phyloP scores from a whole-genome alignment of 2,888 invertebrate genomes.

The Carcina quercana region DNA sequence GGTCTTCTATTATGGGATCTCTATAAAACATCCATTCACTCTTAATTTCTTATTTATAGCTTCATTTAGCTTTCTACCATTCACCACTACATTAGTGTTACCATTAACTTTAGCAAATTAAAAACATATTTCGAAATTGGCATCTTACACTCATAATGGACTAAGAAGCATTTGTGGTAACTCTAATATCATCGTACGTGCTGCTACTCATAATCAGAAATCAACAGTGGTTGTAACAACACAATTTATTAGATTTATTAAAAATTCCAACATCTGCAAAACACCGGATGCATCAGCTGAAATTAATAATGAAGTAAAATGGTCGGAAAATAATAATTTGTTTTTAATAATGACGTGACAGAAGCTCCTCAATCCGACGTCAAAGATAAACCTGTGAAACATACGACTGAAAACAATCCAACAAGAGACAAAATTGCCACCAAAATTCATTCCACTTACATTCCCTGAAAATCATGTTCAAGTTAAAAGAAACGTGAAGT shows the following conservation, averaged over 20 bases:
- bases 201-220: no score
- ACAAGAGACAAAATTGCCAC: slow-evolving; percentile 45
- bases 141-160: no score
- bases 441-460: slow-evolving; percentile 71
- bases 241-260: slow-evolving; percentile 12
- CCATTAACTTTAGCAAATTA: neutral
- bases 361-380: slow-evolving; percentile 67
- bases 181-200: no score
- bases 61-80: neutral
- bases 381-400: slow-evolving; percentile 60
- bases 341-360: slow-evolving; percentile 60
- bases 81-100: neutral
- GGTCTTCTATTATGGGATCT: slow-evolving; percentile 81
- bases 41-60: slow-evolving; percentile 32
- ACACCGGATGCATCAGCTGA: slow-evolving; percentile 66
- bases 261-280: slow-evolving; percentile 65
- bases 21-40: slow-evolving; percentile 66
- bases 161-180: no score
- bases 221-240: neutral
- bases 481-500: slow-evolving; percentile 57
- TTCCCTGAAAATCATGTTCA: slow-evolving; percentile 60
- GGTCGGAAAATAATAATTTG: slow-evolving; percentile 33
- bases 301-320: slow-evolving; percentile 57
- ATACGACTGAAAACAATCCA: slow-evolving; percentile 47
- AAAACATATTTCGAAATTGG: no score